A percentile compares a stretch with the other conserved stretches of the same genome.
phyloP scores from a whole-genome alignment of 2,113 vertebrate genomes.

The Pholis gunnellus region DNA sequence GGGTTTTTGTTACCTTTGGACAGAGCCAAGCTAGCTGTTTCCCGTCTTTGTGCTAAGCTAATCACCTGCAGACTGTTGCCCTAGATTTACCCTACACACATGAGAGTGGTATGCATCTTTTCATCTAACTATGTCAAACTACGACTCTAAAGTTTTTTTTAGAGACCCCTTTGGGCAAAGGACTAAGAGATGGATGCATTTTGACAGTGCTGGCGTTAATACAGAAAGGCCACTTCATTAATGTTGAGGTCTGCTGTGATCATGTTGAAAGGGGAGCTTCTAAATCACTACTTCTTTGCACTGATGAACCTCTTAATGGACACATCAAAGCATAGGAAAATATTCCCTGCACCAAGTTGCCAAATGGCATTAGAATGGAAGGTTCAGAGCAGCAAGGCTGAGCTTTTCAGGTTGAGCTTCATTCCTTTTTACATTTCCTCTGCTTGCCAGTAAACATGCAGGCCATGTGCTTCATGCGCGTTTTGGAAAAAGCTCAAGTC shows the following conservation, averaged over 20 bases:
- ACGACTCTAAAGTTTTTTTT: conserved; percentile 3
- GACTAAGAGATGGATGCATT: conserved; percentile 31
- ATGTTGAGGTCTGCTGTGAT: conserved; percentile 63
- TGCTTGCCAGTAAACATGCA: conserved; percentile 69
- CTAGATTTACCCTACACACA: not conserved
- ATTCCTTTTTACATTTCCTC: conserved; percentile 32
- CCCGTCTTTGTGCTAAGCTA: not conserved
- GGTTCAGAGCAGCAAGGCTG: conserved; percentile 53
- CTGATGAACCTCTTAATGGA: conserved; percentile 74
- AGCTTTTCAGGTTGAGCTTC: conserved; percentile 54
- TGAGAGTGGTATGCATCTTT: conserved; percentile 1
- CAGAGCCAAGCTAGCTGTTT: not conserved
- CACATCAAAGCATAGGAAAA: conserved; percentile 75
- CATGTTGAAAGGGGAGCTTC: conserved; percentile 55
- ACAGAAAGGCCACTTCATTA: conserved; percentile 47
- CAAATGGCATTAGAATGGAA: conserved; percentile 71
- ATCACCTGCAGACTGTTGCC: conserved; percentile 7
- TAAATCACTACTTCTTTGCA: conserved; percentile 58
- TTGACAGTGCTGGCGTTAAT: conserved; percentile 57
- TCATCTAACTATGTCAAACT: conserved; percentile 2
- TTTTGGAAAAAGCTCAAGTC: conserved; percentile 52
- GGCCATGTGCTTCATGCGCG: conserved; percentile 49
- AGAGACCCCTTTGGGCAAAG: conserved; percentile 22
- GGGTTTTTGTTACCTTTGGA: not conserved
- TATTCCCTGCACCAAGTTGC: conserved; percentile 60